Percentiles rank a stretch among this genome's conserved stretches.
Evolutionary conservation across 2,888 invertebrate genomes (phyloP).

Genomic region (Drosophila limbata): DNA sequence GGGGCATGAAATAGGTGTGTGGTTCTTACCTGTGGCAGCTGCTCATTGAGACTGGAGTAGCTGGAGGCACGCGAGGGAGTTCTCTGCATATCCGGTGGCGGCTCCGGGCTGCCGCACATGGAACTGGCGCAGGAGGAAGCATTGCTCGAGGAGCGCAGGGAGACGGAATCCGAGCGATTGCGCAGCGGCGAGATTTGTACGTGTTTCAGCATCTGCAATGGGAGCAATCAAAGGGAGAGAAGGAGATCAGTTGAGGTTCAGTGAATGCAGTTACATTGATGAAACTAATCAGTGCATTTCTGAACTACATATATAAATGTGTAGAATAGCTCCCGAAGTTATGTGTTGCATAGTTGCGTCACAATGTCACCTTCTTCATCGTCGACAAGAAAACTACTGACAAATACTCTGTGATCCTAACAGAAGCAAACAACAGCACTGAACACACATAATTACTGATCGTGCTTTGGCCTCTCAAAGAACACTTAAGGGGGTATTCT

Average conservation of each 20-base stretch:
- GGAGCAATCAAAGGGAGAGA: not conserved
- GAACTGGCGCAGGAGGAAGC: constrained; percentile 87
- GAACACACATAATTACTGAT: too few relatives aligned
- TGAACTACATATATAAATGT: too few relatives aligned
- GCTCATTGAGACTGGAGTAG: constrained; percentile 88
- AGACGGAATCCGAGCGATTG: constrained; percentile 93
- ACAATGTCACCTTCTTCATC: too few relatives aligned
- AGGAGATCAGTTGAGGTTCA: not conserved
- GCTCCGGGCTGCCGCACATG: constrained; percentile 89
- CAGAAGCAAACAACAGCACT: too few relatives aligned
- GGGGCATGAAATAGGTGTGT: fast-evolving
- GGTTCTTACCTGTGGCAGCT: constrained; percentile 86
- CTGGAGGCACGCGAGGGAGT: constrained; percentile 90
- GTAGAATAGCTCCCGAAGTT: too few relatives aligned
- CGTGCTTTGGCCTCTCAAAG: too few relatives aligned
- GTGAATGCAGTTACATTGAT: not conserved
- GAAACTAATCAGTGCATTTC: too few relatives aligned
- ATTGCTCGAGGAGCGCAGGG: constrained; percentile 88
- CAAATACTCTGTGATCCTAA: too few relatives aligned
- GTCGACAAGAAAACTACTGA: too few relatives aligned
- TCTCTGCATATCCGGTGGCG: constrained; percentile 85
- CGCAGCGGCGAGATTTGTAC: constrained; percentile 95
- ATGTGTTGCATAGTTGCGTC: too few relatives aligned
- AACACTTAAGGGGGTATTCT: too few relatives aligned
- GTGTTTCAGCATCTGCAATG: constrained; percentile 92